Percentiles rank a stretch among this genome's conserved stretches.
These are phyloP conservation scores for Xiphophorus hellerii DNA, from an alignment of 2,113 vertebrate species.

Conservation along the genomic window DNA sequence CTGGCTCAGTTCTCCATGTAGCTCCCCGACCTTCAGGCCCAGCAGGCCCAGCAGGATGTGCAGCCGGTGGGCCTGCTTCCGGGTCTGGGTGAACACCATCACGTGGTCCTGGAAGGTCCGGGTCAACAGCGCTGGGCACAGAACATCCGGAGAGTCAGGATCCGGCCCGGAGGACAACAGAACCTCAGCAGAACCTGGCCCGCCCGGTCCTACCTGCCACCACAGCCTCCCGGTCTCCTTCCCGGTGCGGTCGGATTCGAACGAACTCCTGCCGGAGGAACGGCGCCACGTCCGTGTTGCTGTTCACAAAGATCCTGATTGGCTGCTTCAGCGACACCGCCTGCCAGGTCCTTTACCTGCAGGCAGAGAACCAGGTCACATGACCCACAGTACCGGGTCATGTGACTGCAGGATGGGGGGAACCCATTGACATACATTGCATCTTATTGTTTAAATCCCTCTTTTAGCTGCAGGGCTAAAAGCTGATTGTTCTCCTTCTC, in stretches of 20 bases:
- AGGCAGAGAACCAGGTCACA: background rate
- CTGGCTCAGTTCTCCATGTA: constrained; percentile 96
- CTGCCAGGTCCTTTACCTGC: constrained; percentile 95
- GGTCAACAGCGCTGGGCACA: constrained; percentile 87
- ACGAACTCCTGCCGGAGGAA: constrained; percentile 96
- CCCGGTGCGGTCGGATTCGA: constrained; percentile 88
- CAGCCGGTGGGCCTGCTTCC: constrained; percentile 97
- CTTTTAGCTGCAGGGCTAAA: no score
- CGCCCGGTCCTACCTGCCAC: constrained; percentile 83
- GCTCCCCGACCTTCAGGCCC: constrained; percentile 93
- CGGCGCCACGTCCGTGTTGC: constrained; percentile 96
- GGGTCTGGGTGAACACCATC: constrained; percentile 98
- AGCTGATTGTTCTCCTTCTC: no score
- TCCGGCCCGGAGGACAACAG: background rate
- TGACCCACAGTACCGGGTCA: background rate
- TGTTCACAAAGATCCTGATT: constrained; percentile 94
- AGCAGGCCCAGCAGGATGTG: constrained; percentile 95
- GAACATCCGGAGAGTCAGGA: background rate
- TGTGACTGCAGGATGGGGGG: background rate
- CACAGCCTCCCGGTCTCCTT: constrained; percentile 94
- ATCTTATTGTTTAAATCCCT: no score
- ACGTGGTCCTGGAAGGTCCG: constrained; percentile 95
- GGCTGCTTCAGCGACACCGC: constrained; percentile 94
- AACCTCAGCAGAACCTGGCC: background rate
- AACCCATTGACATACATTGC: background rate